A percentile compares a stretch with the other conserved stretches of the same genome.
These are phyloP conservation scores for Beroe ovata DNA, from an alignment of 37 sponge, comb jelly and placozoan genomes.

Conservation along the genomic window DNA sequence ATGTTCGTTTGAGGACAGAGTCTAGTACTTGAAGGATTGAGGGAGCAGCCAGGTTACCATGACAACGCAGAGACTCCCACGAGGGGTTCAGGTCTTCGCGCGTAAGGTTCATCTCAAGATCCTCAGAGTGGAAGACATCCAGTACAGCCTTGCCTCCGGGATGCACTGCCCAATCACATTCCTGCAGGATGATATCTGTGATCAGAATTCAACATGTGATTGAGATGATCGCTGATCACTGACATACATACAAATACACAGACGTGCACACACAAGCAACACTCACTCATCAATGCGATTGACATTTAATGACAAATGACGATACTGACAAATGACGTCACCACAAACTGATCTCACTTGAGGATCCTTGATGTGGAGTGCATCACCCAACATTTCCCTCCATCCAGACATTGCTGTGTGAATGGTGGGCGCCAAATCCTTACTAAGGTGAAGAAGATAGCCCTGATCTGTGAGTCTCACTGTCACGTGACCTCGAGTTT, in stretches of 20 bases:
- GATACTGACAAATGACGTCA: no score
- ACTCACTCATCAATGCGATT: no score
- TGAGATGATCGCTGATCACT: no score
- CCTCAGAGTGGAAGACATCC: conserved; percentile 59
- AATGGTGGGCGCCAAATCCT: conserved; percentile 29
- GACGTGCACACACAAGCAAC: no score
- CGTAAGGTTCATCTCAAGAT: conserved; percentile 48
- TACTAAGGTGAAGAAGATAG: conserved; percentile 41
- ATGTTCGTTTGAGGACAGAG: conserved; percentile 3
- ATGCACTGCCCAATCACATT: conserved; percentile 61
- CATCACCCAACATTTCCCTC: conserved; percentile 37
- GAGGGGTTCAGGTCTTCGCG: conserved; percentile 34
- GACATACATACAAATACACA: no score
- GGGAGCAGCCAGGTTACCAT: conserved; percentile 66
- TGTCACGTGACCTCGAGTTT: conserved; percentile 36
- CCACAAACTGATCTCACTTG: no score
- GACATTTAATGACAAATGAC: no score
- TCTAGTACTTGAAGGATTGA: conserved; percentile 25
- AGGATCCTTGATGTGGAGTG: conserved; percentile 22
- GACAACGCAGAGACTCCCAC: conserved; percentile 49
- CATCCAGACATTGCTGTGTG: conserved; percentile 9
- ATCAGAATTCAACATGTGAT: no score
- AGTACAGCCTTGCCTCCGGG: conserved; percentile 65
- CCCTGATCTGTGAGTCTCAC: conserved; percentile 57
- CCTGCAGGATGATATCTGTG: background rate